Evolutionary conservation across 2,113 vertebrate species (phyloP), one percentile per base, ranked within the genome.

Genomic region (Cinclus cinclus): DNA sequence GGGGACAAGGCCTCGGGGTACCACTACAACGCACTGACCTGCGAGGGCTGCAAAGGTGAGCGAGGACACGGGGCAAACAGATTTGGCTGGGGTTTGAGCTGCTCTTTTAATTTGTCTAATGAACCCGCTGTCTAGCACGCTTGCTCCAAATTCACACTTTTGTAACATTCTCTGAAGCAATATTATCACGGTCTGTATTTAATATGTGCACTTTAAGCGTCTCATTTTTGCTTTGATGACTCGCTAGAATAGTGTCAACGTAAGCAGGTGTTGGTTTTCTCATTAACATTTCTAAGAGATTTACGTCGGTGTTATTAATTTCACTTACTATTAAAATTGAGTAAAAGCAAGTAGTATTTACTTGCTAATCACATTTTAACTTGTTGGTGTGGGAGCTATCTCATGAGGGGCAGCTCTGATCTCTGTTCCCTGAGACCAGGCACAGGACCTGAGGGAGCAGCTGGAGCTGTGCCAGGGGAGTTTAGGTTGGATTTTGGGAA

Each of bases 1-100:
- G 99, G 99, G 9, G 99, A 99, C 96, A 99, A 99, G 83, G 99
- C 99, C 6, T 99, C 99, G 0, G 99, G 99, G 11, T 99, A 99
- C 85, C 99, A 99, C 97, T 99, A 99, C 96, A 99, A 99, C 2
- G 99, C 99, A 4, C 99, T 99, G 15, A 99, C 99, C 85, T 99
- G 99, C 22, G 99, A 99, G 95, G 99, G 99, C 52, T 99, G 99
- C 88, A 99, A 99, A 99, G 99, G 99, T 99, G 92, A 67, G 64
- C 33, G 35, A 0, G 15, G 49, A 11, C 17, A 6, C 73, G 15
- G 37, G 14, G 33, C 44, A 39, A 44, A 24, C 23, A 33, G 18
- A 12, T n/a, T 9, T 42, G 14, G 35, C 35, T 50, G 42, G 8
- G 50, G 37, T 46, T 81, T 20, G 63, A 55, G 16, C 1, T 73